Conservation (phyloP, 2,888 invertebrate genomes). For the Plagodis pulveraria region DNA sequence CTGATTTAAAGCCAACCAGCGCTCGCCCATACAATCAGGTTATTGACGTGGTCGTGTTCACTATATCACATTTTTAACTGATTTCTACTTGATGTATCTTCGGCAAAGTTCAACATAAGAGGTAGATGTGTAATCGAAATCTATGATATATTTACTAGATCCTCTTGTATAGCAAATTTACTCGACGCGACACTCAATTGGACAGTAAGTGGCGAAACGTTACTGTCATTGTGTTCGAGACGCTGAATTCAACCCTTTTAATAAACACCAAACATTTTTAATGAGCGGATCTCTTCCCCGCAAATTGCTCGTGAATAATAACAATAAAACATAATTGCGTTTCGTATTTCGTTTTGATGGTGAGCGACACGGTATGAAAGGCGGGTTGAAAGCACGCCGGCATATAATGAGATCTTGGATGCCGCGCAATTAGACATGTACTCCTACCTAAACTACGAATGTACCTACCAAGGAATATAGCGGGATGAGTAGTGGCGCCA, state of each 20-base stretch:
- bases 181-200: neutral
- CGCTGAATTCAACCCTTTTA: slow-evolving; percentile 8
- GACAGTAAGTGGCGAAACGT: slow-evolving; percentile 1
- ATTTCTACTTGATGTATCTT: too few relatives aligned
- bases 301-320: slow-evolving; percentile 22
- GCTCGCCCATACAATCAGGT: too few relatives aligned
- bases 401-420: slow-evolving; percentile 5
- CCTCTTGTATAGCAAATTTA: too few relatives aligned
- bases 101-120: neutral
- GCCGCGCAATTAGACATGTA: slow-evolving; percentile 1
- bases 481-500: too few relatives aligned
- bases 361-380: slow-evolving; percentile 5
- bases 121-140: neutral
- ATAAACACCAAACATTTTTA: slow-evolving; percentile 27
- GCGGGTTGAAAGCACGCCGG: neutral
- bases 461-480: neutral
- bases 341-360: slow-evolving; percentile 19
- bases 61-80: too few relatives aligned
- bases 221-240: neutral
- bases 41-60: too few relatives aligned
- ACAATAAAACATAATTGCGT: slow-evolving; percentile 30
- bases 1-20: too few relatives aligned
- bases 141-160: neutral
- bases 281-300: slow-evolving; percentile 22
- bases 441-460: neutral